phyloP scores from a whole-genome alignment of 2,797 vertebrate species.

The Scomberomorus guttatus region DNA sequence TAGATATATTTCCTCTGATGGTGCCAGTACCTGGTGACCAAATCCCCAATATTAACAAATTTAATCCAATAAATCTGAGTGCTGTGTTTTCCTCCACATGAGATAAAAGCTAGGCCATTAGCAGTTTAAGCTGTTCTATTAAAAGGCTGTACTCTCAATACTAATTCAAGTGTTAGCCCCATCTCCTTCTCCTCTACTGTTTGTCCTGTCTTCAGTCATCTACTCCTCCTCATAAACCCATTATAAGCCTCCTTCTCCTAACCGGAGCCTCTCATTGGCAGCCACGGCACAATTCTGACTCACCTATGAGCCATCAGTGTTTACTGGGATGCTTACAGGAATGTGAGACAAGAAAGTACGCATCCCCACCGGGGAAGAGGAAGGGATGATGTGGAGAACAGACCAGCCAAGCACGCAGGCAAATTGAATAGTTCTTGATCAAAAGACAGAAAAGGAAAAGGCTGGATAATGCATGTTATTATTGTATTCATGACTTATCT shows the following conservation, averaged over 20 bases:
- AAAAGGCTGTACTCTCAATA: slow-evolving; percentile 56
- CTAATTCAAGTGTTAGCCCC: slow-evolving; percentile 44
- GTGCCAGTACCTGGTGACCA: slow-evolving; percentile 32
- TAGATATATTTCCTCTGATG: slow-evolving; percentile 29
- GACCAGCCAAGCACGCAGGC: not conserved
- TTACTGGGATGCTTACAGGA: slow-evolving; percentile 45
- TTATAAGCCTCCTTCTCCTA: slow-evolving; percentile 52
- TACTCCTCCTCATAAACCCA: slow-evolving; percentile 64
- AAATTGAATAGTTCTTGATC: slow-evolving; percentile 26
- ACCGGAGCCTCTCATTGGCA: slow-evolving; percentile 53
- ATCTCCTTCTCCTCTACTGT: slow-evolving; percentile 45
- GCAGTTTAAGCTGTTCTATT: slow-evolving; percentile 56
- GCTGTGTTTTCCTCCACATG: slow-evolving; percentile 18
- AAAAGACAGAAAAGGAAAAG: slow-evolving; percentile 22
- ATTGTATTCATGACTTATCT: slow-evolving; percentile 38
- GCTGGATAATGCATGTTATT: slow-evolving; percentile 17
- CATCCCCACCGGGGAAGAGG: slow-evolving; percentile 15
- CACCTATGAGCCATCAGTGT: slow-evolving; percentile 59
- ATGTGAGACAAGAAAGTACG: slow-evolving; percentile 37
- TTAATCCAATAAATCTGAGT: slow-evolving; percentile 54
- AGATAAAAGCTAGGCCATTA: slow-evolving; percentile 52
- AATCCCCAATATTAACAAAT: slow-evolving; percentile 47
- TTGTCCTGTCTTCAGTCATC: slow-evolving; percentile 55
- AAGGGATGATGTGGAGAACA: slow-evolving; percentile 8
- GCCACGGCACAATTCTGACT: slow-evolving; percentile 58